phyloP scores from a whole-genome alignment of 2,888 invertebrate genomes.

The Dusona sp. region DNA sequence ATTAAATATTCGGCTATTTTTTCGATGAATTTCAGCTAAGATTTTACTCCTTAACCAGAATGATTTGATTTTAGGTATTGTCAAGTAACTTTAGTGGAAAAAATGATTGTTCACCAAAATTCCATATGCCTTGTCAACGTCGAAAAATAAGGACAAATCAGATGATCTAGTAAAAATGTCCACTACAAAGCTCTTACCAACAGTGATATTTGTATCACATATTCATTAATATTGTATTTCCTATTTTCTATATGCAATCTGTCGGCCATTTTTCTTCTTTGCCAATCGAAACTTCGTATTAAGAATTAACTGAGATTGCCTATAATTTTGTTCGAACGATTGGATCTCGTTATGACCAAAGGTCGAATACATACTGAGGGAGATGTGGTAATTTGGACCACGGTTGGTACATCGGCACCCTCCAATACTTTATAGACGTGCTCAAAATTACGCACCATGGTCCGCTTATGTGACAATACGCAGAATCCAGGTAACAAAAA shows the following conservation, averaged over 20 bases:
- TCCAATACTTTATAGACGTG: neutral
- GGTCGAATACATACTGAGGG: slow-evolving; percentile 12
- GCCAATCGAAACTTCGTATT: slow-evolving; percentile 24
- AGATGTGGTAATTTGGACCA: neutral
- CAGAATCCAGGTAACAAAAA: neutral
- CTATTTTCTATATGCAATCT: neutral
- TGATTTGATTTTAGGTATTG: too few species aligned
- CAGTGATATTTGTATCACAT: neutral
- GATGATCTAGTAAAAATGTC: neutral
- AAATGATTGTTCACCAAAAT: too few species aligned
- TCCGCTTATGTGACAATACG: neutral
- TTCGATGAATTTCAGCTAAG: too few species aligned
- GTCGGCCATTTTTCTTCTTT: neutral
- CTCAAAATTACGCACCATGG: neutral
- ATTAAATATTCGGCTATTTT: too few species aligned
- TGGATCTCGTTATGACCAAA: slow-evolving; percentile 9
- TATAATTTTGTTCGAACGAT: slow-evolving; percentile 28
- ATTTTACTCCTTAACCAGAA: too few species aligned
- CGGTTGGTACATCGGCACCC: neutral
- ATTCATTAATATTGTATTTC: neutral
- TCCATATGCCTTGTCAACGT: too few species aligned
- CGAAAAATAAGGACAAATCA: neutral
- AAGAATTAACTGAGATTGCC: slow-evolving; percentile 11
- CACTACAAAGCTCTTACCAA: too few species aligned
- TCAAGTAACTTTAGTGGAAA: too few species aligned